Conservation (phyloP, 2,797 vertebrate genomes). For the Paedocypris micromegethes region DNA sequence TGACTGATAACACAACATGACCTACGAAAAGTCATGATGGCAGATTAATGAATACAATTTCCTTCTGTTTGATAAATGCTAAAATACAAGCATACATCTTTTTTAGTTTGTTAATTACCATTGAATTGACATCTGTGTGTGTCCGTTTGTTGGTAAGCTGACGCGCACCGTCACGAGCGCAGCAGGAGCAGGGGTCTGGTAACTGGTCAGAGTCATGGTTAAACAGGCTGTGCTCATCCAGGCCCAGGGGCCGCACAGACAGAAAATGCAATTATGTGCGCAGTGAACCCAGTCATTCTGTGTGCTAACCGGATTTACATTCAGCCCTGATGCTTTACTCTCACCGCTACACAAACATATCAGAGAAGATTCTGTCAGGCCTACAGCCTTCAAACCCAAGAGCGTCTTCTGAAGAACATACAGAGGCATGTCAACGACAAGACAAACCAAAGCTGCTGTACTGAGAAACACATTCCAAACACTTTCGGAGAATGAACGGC, state of each 20-base stretch:
- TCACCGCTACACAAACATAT: constrained; percentile 45
- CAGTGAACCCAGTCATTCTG: constrained; percentile 56
- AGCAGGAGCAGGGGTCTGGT: constrained; percentile 12
- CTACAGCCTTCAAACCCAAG: constrained; percentile 45
- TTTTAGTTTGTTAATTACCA: too few species aligned
- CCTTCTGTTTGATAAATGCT: too few species aligned
- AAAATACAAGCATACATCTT: too few species aligned
- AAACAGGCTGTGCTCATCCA: constrained; percentile 32
- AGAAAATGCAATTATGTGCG: constrained; percentile 69
- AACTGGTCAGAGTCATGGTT: constrained; percentile 29
- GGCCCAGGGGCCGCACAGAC: constrained; percentile 54
- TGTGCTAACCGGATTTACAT: constrained; percentile 55
- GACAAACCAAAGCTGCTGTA: constrained; percentile 29
- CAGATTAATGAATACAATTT: too few species aligned
- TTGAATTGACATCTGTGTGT: neutral
- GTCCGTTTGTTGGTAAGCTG: neutral
- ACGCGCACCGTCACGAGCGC: constrained; percentile 16
- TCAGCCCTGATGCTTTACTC: constrained; percentile 51
- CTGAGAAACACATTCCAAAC: neutral
- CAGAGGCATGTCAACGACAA: neutral
- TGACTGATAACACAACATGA: too few species aligned
- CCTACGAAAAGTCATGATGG: too few species aligned
- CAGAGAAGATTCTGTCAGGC: constrained; percentile 53
- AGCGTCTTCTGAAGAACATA: constrained; percentile 24
- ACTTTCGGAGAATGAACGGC: neutral